Conservation (phyloP, 2,888 invertebrate genomes). For the Drosophila glabriapex region DNA sequence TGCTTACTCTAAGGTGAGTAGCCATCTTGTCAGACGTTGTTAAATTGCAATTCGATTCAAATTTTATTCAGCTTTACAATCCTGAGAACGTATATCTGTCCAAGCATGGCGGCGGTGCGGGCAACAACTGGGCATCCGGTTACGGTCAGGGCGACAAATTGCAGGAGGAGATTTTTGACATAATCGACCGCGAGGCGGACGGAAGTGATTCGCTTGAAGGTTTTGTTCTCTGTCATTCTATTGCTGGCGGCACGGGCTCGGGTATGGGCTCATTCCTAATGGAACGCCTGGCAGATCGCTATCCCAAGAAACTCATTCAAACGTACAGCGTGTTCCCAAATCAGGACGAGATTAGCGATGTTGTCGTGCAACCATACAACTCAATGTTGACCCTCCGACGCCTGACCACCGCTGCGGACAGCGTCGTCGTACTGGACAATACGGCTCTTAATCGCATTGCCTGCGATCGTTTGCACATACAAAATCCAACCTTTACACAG, state of each 20-base stretch:
- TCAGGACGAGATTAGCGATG: constrained; percentile 97
- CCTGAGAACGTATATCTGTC: constrained; percentile 99
- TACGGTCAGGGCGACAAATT: constrained; percentile 96
- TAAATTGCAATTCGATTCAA: not conserved
- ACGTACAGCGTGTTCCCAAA: constrained; percentile 99
- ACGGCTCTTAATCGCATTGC: constrained; percentile 98
- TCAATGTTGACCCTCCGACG: constrained; percentile 97
- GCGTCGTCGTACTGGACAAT: constrained; percentile 98
- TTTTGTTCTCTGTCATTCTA: constrained; percentile 99
- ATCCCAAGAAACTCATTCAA: constrained; percentile 98
- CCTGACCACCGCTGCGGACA: constrained; percentile 97
- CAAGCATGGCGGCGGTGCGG: constrained; percentile 99
- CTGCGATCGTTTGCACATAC: constrained; percentile 96
- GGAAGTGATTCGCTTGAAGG: constrained; percentile 99
- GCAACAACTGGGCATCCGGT: constrained; percentile 99
- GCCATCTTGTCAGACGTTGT: not conserved
- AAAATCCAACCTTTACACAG: constrained; percentile 98
- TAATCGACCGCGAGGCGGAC: constrained; percentile 99
- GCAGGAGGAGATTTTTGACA: constrained; percentile 98
- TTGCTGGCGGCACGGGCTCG: constrained; percentile 99
- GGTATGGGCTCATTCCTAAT: constrained; percentile 99
- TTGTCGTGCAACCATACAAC: constrained; percentile 98
- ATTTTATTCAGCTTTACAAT: constrained; percentile 91
- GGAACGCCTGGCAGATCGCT: constrained; percentile 95
- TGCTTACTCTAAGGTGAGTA: constrained; percentile 93